Evolutionary conservation across 37 sponge, comb jelly and placozoan species (phyloP).

Genomic region (Petrosia ficiformis): DNA sequence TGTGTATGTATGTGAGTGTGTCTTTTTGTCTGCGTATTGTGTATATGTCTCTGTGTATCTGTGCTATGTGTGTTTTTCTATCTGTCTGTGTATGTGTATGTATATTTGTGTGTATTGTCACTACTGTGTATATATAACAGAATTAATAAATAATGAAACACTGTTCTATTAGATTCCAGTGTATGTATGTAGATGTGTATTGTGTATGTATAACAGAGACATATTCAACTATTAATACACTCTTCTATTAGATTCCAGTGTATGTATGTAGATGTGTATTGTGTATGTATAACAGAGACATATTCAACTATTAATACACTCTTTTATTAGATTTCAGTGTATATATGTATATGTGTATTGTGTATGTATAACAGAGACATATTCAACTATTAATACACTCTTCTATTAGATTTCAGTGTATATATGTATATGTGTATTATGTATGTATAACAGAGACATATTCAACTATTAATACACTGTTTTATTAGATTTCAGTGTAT

Average conservation of each 20-base stretch:
- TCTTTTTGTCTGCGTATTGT: constrained; percentile 15
- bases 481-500: too few relatives aligned
- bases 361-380: too few relatives aligned
- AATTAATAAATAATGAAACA: too few relatives aligned
- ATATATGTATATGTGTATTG: too few relatives aligned
- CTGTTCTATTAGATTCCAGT: too few relatives aligned
- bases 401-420: too few relatives aligned
- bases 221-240: not conserved
- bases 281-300: not conserved
- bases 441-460: not conserved
- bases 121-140: too few relatives aligned
- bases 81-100: too few relatives aligned
- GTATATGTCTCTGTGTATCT: constrained; percentile 6
- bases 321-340: constrained; percentile 52
- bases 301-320: not conserved
- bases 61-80: too few relatives aligned
- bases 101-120: too few relatives aligned
- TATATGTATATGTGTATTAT: not conserved
- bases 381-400: too few relatives aligned
- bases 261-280: not conserved
- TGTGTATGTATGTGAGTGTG: constrained; percentile 13
- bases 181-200: not conserved
- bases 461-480: not conserved
- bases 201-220: not conserved
- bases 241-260: not conserved